phyloP scores from a whole-genome alignment of 2,888 invertebrate species.

The Cantharis rufa region DNA sequence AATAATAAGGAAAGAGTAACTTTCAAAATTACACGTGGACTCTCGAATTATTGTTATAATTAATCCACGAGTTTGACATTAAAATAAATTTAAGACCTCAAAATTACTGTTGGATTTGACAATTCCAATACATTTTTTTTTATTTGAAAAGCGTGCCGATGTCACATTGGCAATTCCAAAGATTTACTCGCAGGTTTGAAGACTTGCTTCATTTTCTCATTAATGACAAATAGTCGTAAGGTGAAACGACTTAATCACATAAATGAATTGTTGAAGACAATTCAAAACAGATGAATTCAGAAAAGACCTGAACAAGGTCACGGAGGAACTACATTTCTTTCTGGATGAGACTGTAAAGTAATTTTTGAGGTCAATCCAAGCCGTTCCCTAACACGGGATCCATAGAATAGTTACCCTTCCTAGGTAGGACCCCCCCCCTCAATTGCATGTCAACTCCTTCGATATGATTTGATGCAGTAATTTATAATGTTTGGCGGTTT shows the following conservation, averaged over 20 bases:
- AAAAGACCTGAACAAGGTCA: conserved; percentile 53
- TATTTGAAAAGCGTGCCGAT: conserved; percentile 15
- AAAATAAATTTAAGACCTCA: conserved; percentile 50
- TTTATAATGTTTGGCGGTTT: conserved; percentile 51
- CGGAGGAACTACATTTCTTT: conserved; percentile 56
- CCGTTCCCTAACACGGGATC: conserved; percentile 43
- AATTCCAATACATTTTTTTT: conserved; percentile 47
- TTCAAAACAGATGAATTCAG: conserved; percentile 56
- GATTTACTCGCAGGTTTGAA: conserved; percentile 13
- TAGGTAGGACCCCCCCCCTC: conserved; percentile 54
- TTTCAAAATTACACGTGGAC: conserved; percentile 6
- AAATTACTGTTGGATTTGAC: conserved; percentile 58
- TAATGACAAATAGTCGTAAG: conserved; percentile 21
- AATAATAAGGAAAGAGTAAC: conserved; percentile 36
- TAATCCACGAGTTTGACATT: conserved; percentile 48
- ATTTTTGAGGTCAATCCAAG: conserved; percentile 58
- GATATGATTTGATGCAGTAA: conserved; percentile 36
- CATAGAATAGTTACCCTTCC: conserved; percentile 53
- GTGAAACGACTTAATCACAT: conserved; percentile 42
- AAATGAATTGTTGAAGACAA: conserved; percentile 56
- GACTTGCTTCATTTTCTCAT: conserved; percentile 16
- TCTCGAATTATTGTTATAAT: conserved; percentile 35
- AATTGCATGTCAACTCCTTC: conserved; percentile 43
- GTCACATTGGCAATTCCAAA: conserved; percentile 12
- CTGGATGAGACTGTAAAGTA: conserved; percentile 59